Base-by-base conservation (phyloP, 2,888 invertebrate genomes). In the Folsomia candida region DNA sequence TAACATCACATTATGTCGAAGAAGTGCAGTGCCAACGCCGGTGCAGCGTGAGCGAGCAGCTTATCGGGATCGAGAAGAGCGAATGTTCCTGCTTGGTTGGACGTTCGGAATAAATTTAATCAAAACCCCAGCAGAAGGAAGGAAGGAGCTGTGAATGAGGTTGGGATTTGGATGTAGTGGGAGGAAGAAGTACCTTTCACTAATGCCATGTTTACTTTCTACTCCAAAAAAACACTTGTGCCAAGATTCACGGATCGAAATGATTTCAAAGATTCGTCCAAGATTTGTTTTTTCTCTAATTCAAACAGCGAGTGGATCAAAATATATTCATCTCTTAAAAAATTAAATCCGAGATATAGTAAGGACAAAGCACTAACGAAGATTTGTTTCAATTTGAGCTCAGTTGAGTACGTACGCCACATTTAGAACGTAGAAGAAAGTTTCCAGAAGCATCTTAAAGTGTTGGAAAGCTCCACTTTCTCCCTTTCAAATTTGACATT, bases 121-220 rank as follows among this genome's bases (percentile, higher is more conserved):
- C 18, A 54, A 54, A 54, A 54, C 54, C 4, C 20, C 4, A 22
- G 54, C 20, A 14, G 11, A 54, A 54, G 4, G 54, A 54, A 37
- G 37, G 14, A 37, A 37, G 37, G 54, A 54, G 20, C 54, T 20
- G 47, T 47, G 47, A 47, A 47, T 47, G 47, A 47, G 18, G 47
- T n/a, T n/a, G n/a, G n/a, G n/a, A n/a, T n/a, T n/a, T n/a, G n/a
- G n/a, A n/a, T 47, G 18, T 47, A 47, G 18, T 11, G 9, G 47
- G 47, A 47, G 47, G 47, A 54, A n/a, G 22, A 22, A 54, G 54
- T 22, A 14, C 54, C 54, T 14, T 54, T 54, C 54, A 11, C 54
- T 20, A 54, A 47, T 2, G 18, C 60, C 27, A 24, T 62, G 60
- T 68, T 62, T 68, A 29, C 37, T 62, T 60, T 28, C 14, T 27